These are phyloP conservation scores for Solea senegalensis DNA, from an alignment of 2,113 vertebrate genomes.

Conservation along the genomic window DNA sequence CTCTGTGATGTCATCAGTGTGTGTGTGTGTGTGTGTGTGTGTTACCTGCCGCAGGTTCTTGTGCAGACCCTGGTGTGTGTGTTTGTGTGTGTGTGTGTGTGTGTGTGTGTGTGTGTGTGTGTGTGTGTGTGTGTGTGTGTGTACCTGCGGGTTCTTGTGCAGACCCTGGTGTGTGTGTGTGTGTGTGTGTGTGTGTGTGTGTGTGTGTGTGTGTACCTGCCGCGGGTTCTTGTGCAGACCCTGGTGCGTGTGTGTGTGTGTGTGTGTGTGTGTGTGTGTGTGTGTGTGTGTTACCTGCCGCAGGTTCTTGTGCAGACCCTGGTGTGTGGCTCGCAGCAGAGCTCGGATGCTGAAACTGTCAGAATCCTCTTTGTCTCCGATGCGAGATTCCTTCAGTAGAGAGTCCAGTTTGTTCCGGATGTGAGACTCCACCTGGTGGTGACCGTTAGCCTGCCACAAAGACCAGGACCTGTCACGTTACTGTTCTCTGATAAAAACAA, in stretches of 20 bases:
- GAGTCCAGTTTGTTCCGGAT: slow-evolving; percentile 96
- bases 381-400: slow-evolving; percentile 92
- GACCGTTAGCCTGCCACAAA: slow-evolving; percentile 85
- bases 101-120: too few relatives aligned
- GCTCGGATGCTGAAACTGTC: slow-evolving; percentile 96
- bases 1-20: background rate
- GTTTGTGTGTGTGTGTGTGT: too few relatives aligned
- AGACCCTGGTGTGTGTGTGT: too few relatives aligned
- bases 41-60: slow-evolving; percentile 92
- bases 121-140: too few relatives aligned
- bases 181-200: too few relatives aligned
- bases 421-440: slow-evolving; percentile 94
- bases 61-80: slow-evolving; percentile 90
- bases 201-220: background rate
- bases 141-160: too few relatives aligned
- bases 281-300: background rate
- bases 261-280: too few relatives aligned
- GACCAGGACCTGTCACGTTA: background rate
- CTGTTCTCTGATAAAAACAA: too few relatives aligned
- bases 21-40: too few relatives aligned
- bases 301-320: slow-evolving; percentile 90
- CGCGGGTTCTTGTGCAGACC: background rate
- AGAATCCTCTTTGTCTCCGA: slow-evolving; percentile 94
- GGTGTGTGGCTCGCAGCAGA: slow-evolving; percentile 91
- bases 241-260: too few relatives aligned